A percentile compares a stretch with the other conserved stretches of the same genome.
phyloP scores from a whole-genome alignment of 2,888 invertebrate species.

The Agonopterix alstromeriana region DNA sequence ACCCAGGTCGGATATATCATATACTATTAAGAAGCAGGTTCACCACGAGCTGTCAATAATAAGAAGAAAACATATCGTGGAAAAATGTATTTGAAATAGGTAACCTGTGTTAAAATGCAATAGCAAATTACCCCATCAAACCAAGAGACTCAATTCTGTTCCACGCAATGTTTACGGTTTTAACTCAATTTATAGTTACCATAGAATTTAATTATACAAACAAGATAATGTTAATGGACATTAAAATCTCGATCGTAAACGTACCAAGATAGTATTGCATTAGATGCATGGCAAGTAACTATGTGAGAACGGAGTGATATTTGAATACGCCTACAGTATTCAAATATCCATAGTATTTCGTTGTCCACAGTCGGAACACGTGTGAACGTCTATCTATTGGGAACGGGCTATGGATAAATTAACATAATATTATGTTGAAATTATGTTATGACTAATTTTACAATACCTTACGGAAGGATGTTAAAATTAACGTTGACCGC shows the following conservation, averaged over 20 bases:
- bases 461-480: not conserved
- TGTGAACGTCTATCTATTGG: conserved; percentile 11
- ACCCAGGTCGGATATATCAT: too few species aligned
- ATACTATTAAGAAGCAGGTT: too few species aligned
- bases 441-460: conserved; percentile 10
- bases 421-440: conserved; percentile 11
- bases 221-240: not conserved
- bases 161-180: too few species aligned
- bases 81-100: too few species aligned
- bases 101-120: too few species aligned
- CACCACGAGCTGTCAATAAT: too few species aligned
- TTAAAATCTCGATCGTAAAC: not conserved
- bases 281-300: conserved; percentile 14
- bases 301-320: conserved; percentile 31
- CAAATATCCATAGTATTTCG: not conserved
- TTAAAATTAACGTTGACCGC: too few species aligned
- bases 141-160: too few species aligned
- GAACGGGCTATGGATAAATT: conserved; percentile 19
- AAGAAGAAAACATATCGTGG: too few species aligned
- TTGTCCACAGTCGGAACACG: not conserved
- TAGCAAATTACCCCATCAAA: too few species aligned
- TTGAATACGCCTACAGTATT: conserved; percentile 28
- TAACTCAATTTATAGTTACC: too few species aligned
- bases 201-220: not conserved
- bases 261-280: conserved; percentile 3